Base-by-base conservation (phyloP, 2,797 vertebrate genomes). In the Urosaurus nigricauda region DNA sequence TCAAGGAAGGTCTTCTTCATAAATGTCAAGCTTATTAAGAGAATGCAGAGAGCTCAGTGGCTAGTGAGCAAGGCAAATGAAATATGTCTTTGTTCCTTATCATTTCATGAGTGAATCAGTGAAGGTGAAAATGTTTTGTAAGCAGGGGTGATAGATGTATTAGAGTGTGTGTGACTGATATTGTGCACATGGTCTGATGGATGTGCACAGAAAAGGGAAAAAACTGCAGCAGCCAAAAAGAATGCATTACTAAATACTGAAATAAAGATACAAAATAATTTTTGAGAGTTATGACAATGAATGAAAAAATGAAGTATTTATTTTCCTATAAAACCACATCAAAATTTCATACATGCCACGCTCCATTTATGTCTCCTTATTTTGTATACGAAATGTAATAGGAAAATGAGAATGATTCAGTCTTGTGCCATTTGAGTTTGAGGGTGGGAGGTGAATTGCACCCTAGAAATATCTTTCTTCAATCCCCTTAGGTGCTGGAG, bases 321-420 rank as follows among this genome's bases (percentile, higher is more conserved):
- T 94, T 95, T 95, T 94, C 93, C 29, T 94, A 94, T 51, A 32
- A 89, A 94, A 90, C 40, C 68, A 73, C 79, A 56, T 14, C 82
- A 47, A 77, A 75, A 75, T 86, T 82, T 82, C 71, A 82, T 82
- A 77, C 43, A 47, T 82, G 73, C 12, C 29, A 58, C 37, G 56
- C 78, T 53, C 78, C 43, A 17, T 75, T 74, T 73, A 47, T 73
- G 78, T 79, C 32, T 47, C 24, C 58, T 56, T 77, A 68, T 80
- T 80, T 84, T 11, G 71, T 90, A 63, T 60, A 84, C 47, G 82
- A 79, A 86, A 26, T n/a, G 56, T 53, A 6, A 82, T 58, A 79
- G 4, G 1, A 79, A 82, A 0, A 0, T n/a, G 51, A 83, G 37
- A n/a, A 51, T 71, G 68, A 35, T 83, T 75, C 3, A 43, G 5